phyloP scores from a whole-genome alignment of 2,888 invertebrate species.

The Drepanosiphum platanoidis region DNA sequence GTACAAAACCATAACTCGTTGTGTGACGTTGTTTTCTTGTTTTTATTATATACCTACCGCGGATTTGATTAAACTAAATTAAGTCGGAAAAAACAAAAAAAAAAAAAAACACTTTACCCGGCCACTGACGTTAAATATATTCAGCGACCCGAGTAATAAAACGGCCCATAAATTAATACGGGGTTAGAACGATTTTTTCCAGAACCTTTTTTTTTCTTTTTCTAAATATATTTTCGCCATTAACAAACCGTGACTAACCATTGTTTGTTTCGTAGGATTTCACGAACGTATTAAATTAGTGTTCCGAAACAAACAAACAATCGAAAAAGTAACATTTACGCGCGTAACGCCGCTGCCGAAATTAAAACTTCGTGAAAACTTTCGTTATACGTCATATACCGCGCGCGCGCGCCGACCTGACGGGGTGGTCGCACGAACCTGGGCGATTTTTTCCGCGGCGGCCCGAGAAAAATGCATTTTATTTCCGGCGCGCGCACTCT shows the following conservation, averaged over 20 bases:
- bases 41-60: too few relatives aligned
- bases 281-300: slow-evolving; percentile 43
- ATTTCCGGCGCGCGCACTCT: neutral
- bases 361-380: slow-evolving; percentile 42
- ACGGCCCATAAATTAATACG: slow-evolving; percentile 17
- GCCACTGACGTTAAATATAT: neutral
- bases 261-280: slow-evolving; percentile 34
- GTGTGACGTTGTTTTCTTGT: too few relatives aligned
- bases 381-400: slow-evolving; percentile 31
- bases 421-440: slow-evolving; percentile 5
- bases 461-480: neutral
- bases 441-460: neutral
- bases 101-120: neutral
- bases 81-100: too few relatives aligned
- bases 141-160: neutral
- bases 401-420: too few relatives aligned
- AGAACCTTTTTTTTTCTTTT: slow-evolving; percentile 21
- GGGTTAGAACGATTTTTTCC: slow-evolving; percentile 1
- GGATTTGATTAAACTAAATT: neutral
- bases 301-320: slow-evolving; percentile 53
- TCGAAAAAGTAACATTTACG: slow-evolving; percentile 54
- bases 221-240: slow-evolving; percentile 32
- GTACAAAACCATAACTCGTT: too few relatives aligned
- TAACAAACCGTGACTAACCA: slow-evolving; percentile 57
- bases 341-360: neutral